phyloP scores from a whole-genome alignment of 2,113 vertebrate species.

The Lucifuga dentata region DNA sequence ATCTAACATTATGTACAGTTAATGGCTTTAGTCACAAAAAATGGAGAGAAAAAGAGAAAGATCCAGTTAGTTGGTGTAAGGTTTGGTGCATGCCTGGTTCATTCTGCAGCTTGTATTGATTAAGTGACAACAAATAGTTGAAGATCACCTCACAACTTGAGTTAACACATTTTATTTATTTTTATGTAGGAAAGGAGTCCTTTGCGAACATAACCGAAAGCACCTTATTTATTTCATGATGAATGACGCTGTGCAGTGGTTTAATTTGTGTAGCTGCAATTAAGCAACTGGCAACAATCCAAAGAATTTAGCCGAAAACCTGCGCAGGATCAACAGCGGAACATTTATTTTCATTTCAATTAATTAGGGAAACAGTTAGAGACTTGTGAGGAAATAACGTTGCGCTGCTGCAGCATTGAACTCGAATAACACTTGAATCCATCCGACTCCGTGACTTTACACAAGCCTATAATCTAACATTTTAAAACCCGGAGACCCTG shows the following conservation, averaged over 20 bases:
- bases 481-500: not conserved
- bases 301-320: slow-evolving; percentile 1
- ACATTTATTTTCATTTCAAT: not conserved
- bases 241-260: slow-evolving; percentile 21
- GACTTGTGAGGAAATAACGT: slow-evolving; percentile 25
- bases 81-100: slow-evolving; percentile 27
- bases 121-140: slow-evolving; percentile 10
- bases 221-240: slow-evolving; percentile 2
- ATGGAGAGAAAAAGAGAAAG: not conserved
- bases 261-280: slow-evolving; percentile 48
- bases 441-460: slow-evolving; percentile 49
- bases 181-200: not conserved
- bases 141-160: slow-evolving; percentile 25
- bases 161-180: slow-evolving; percentile 20
- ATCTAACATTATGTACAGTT: too few species aligned
- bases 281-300: slow-evolving; percentile 6
- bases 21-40: not conserved
- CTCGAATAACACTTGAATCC: slow-evolving; percentile 29
- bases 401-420: slow-evolving; percentile 24
- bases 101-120: slow-evolving; percentile 33
- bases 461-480: not conserved
- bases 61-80: slow-evolving; percentile 3
- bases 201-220: not conserved
- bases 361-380: slow-evolving; percentile 45
- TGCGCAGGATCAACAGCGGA: not conserved